These are phyloP conservation scores for Catonia carolina DNA, from an alignment of 2,888 invertebrate genomes.

Conservation along the genomic window DNA sequence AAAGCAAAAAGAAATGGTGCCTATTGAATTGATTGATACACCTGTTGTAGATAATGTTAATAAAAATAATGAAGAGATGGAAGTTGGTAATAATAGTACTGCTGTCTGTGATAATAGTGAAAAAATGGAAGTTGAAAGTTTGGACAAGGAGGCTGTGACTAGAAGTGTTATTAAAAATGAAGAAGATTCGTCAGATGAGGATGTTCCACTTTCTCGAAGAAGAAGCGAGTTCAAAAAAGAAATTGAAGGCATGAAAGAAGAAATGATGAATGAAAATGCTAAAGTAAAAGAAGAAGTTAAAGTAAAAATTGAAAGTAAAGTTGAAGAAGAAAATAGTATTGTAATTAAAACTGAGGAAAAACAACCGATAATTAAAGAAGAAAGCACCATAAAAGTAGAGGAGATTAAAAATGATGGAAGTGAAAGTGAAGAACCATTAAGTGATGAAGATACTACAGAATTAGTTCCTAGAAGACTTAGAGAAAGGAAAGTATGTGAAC, in stretches of 20 bases:
- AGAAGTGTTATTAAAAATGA: constrained; percentile 35
- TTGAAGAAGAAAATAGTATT: constrained; percentile 4
- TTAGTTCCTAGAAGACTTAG: constrained; percentile 40
- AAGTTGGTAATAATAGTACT: not conserved
- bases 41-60: not conserved
- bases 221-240: constrained; percentile 21
- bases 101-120: constrained; percentile 1
- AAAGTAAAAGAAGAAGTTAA: constrained; percentile 14
- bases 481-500: constrained; percentile 38
- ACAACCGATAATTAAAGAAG: constrained; percentile 18
- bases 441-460: constrained; percentile 38
- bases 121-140: constrained; percentile 33
- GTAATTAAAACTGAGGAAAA: constrained; percentile 20
- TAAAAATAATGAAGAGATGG: not conserved
- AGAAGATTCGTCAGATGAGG: constrained; percentile 31
- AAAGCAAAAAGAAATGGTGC: not conserved
- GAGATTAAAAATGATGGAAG: constrained; percentile 38
- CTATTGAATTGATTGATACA: not conserved
- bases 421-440: constrained; percentile 42
- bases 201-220: constrained; percentile 25
- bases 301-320: constrained; percentile 20
- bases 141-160: constrained; percentile 30
- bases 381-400: not conserved
- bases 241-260: constrained; percentile 7
- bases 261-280: not conserved